Base-by-base conservation (phyloP, 2,888 invertebrate species). In the Prosopocoilus inquinatus region DNA sequence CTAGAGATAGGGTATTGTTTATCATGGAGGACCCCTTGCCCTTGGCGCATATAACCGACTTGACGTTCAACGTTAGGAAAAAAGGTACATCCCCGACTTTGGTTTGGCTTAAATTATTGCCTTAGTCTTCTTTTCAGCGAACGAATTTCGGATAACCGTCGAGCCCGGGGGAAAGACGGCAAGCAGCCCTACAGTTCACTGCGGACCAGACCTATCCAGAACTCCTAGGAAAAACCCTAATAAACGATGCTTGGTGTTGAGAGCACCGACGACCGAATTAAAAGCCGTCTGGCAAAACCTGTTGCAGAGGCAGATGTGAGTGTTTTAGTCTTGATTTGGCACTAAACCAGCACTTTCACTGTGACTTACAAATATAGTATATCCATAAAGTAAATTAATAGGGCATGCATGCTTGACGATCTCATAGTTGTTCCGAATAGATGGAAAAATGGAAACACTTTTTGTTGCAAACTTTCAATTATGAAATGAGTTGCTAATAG, bases 201-300 rank as follows among this genome's bases (percentile, higher is more conserved):
- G 89, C 72, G 85, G 89, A 0, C 88, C 88, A 0, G 84, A 84
- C 67, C 70, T 84, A 35, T 78, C 80, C 1, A 75, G 83, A 55
- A 84, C 84, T 2, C 84, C 89, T 0, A 84, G 84, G 28, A 87
- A 87, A 44, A 80, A 78, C 49, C 82, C 86, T 0, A 80, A 87
- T 49, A 83, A 87, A 65, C 82, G 88, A 65, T 87, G 89, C 13
- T 78, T 93, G 9, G 84, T 89, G 1, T 76, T 94, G 9, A 80
- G 92, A 48, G 91, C 93, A 1, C 92, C 93, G 1, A 91, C 89
- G 1, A 82, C 88, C 55, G 93, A 93, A 73, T 77, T 92, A 36
- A 94, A 94, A 73, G 92, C 93, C 35, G 91, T 93, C 7, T 94
- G 93, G 93, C 92, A 93, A 78, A 93, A 91, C 76, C 81, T 93